A percentile compares a stretch with the other conserved stretches of the same genome.
phyloP scores from a whole-genome alignment of 1,140 invertebrate genomes.

The Aphaenogaster ashmeadi region DNA sequence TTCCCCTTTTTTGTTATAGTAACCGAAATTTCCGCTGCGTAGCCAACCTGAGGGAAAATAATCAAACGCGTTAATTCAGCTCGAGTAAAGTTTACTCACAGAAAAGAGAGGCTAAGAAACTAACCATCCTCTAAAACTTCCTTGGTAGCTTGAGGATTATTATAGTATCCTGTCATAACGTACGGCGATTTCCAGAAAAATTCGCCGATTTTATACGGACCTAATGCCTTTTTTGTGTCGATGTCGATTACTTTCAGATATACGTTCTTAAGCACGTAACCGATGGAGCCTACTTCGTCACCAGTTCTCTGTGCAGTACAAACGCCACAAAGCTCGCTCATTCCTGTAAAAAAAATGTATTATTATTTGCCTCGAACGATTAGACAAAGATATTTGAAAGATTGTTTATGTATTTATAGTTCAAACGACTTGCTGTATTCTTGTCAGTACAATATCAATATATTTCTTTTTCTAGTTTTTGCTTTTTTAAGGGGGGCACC shows the following conservation, averaged over 20 bases:
- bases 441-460: no score
- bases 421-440: no score
- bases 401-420: no score
- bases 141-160: slow-evolving; percentile 88
- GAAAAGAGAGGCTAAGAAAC: not conserved
- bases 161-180: slow-evolving; percentile 86
- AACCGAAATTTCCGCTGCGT: slow-evolving; percentile 82
- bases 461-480: not conserved
- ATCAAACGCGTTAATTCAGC: not conserved
- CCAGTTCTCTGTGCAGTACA: slow-evolving; percentile 26
- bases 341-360: slow-evolving; percentile 57
- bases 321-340: slow-evolving; percentile 73
- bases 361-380: no score
- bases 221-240: slow-evolving; percentile 80
- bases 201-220: slow-evolving; percentile 85
- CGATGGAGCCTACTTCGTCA: slow-evolving; percentile 75
- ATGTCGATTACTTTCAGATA: slow-evolving; percentile 82
- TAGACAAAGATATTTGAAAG: no score
- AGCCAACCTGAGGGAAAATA: slow-evolving; percentile 69
- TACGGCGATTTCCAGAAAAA: slow-evolving; percentile 83
- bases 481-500: not conserved
- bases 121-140: slow-evolving; percentile 87
- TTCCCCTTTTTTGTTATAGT: slow-evolving; percentile 84
- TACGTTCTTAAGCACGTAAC: slow-evolving; percentile 72
- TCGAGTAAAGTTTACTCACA: not conserved